A percentile compares a stretch with the other conserved stretches of the same genome.
Conservation (phyloP, 2,113 vertebrate species). For the Eclectus roratus region DNA sequence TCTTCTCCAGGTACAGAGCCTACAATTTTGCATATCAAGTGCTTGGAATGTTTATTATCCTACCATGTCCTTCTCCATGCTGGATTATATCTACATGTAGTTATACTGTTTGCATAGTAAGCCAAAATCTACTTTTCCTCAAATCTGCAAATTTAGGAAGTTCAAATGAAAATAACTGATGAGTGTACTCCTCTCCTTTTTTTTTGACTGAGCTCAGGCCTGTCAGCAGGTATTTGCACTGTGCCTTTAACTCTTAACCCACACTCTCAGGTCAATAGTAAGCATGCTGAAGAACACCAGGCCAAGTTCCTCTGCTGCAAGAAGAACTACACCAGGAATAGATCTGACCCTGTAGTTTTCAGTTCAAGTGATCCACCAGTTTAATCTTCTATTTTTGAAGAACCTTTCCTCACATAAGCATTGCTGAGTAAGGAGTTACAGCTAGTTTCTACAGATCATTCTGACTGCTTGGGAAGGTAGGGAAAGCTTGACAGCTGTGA, state of each 20-base stretch:
- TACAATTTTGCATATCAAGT: neutral
- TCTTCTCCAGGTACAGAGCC: neutral
- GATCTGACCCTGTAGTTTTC: neutral
- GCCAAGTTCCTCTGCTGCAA: neutral
- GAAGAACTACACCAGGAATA: neutral
- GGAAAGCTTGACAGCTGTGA: conserved; percentile 53
- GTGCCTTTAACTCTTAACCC: neutral
- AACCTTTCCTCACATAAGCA: conserved; percentile 23
- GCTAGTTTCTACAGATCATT: conserved; percentile 57
- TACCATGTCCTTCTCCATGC: neutral
- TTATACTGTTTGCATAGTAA: neutral
- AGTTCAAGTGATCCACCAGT: conserved; percentile 37
- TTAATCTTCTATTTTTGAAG: conserved; percentile 57
- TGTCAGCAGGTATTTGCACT: neutral
- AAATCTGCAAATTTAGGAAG: neutral
- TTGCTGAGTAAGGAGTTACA: conserved; percentile 10
- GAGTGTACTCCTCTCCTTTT: neutral
- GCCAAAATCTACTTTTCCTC: neutral
- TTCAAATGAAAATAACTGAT: neutral
- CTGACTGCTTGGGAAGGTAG: conserved; percentile 16
- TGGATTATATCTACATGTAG: neutral
- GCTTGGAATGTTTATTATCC: neutral
- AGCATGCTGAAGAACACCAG: neutral
- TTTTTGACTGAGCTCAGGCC: neutral
- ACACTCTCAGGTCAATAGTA: neutral